A percentile compares a stretch with the other conserved stretches of the same genome.
These are phyloP conservation scores for Pterophyllum scalare DNA, from an alignment of 2,113 vertebrate genomes.

Conservation along the genomic window DNA sequence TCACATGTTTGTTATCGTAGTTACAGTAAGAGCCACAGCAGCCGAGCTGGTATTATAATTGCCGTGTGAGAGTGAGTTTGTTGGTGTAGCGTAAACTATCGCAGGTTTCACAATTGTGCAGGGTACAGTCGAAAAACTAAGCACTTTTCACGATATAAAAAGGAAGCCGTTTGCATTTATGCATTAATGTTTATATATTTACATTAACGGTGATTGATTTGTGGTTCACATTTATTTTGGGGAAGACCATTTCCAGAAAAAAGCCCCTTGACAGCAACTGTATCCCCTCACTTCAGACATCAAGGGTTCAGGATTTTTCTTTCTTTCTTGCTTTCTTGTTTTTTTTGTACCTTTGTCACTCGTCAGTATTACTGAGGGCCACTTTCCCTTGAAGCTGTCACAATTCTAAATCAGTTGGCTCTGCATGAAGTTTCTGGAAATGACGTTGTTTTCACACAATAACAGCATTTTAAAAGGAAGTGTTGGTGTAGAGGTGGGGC, in stretches of 20 bases:
- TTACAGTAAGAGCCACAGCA: not conserved
- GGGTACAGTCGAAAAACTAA: not conserved
- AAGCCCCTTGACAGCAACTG: not conserved
- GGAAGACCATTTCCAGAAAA: not conserved
- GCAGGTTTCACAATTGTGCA: not conserved
- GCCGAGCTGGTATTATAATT: not conserved
- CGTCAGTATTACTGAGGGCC: too few species aligned
- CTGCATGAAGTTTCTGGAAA: not conserved
- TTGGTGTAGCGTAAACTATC: not conserved
- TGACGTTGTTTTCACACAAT: slow-evolving; percentile 3
- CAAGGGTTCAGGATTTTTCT: too few species aligned
- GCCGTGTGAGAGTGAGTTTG: not conserved
- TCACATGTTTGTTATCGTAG: not conserved
- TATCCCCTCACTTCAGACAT: not conserved
- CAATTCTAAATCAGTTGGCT: too few species aligned
- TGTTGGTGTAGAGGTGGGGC: not conserved
- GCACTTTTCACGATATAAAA: not conserved
- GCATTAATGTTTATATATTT: not conserved
- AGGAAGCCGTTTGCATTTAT: not conserved
- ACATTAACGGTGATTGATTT: not conserved
- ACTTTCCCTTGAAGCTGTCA: too few species aligned
- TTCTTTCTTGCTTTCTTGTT: too few species aligned
- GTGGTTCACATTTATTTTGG: not conserved
- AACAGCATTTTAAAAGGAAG: not conserved
- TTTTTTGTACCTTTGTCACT: too few species aligned